A percentile compares a stretch with the other conserved stretches of the same genome.
phyloP scores from a whole-genome alignment of 2,888 invertebrate genomes.

The Drosophila meridionalis region DNA sequence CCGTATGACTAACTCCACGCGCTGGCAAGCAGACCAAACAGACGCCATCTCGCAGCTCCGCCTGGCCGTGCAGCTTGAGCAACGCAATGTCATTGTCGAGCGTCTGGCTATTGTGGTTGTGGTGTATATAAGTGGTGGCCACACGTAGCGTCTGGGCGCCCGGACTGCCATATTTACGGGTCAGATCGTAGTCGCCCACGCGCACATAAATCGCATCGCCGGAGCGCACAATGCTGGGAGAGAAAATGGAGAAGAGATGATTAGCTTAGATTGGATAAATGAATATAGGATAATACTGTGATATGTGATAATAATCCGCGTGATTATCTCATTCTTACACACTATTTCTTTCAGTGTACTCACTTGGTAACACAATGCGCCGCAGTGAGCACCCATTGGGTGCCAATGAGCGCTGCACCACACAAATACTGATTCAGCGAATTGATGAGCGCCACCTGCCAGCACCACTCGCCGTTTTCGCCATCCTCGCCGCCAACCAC shows the following conservation, averaged over 20 bases:
- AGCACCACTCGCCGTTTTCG: conserved; percentile 96
- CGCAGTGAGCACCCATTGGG: conserved; percentile 97
- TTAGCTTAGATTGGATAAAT: background rate
- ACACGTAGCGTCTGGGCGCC: conserved; percentile 96
- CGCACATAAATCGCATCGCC: conserved; percentile 97
- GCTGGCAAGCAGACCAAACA: conserved; percentile 92
- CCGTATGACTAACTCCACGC: conserved; percentile 93
- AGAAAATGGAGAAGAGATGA: background rate
- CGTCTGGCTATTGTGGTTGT: conserved; percentile 97
- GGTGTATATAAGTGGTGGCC: conserved; percentile 97
- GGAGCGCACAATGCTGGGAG: conserved; percentile 93
- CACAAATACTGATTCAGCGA: conserved; percentile 97
- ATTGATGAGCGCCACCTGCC: conserved; percentile 97
- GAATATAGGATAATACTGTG: background rate
- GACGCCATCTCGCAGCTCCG: conserved; percentile 93
- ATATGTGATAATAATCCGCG: no score
- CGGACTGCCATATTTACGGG: conserved; percentile 95
- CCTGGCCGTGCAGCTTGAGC: conserved; percentile 94
- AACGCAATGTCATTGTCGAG: conserved; percentile 97
- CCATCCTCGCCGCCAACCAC: conserved; percentile 97
- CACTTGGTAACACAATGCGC: conserved; percentile 98
- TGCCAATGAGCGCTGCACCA: conserved; percentile 96
- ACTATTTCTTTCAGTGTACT: conserved; percentile 78
- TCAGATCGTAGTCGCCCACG: conserved; percentile 96
- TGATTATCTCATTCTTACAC: no score